Percentiles rank a stretch among this genome's conserved stretches.
phyloP scores from a whole-genome alignment of 2,797 vertebrate genomes.

The Pipistrellus kuhlii region DNA sequence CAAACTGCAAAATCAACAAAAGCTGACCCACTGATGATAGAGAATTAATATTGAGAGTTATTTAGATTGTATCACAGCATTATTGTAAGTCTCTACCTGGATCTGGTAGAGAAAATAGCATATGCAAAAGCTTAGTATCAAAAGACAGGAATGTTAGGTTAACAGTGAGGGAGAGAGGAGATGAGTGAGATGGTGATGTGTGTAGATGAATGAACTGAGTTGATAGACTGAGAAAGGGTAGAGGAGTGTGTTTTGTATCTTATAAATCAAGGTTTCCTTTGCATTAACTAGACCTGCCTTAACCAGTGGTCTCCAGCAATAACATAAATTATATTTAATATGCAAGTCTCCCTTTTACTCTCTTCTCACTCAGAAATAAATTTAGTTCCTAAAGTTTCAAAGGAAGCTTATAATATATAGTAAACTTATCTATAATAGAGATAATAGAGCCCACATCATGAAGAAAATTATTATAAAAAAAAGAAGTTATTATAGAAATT shows the following conservation, averaged over 20 bases:
- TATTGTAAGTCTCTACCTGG: neutral
- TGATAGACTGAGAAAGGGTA: neutral
- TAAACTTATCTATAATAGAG: neutral
- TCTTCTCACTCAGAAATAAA: neutral
- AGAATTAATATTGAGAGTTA: slow-evolving; percentile 10
- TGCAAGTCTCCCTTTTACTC: neutral
- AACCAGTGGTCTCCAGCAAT: neutral
- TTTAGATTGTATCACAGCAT: neutral
- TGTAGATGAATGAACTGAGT: neutral
- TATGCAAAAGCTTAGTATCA: neutral
- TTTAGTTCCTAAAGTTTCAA: neutral
- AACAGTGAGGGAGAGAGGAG: neutral
- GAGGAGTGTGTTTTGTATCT: neutral
- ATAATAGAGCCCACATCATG: neutral
- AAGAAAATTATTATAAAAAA: neutral
- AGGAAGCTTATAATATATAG: neutral
- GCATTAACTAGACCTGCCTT: neutral
- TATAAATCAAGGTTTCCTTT: neutral
- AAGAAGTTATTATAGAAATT: neutral
- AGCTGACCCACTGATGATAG: neutral
- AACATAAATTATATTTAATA: neutral
- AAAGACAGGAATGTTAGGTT: neutral
- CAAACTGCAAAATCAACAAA: neutral
- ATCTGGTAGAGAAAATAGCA: neutral
- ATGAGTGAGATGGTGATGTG: fast-evolving